These are phyloP conservation scores for Macquaria australasica DNA, from an alignment of 2,113 vertebrate species.

Conservation along the genomic window DNA sequence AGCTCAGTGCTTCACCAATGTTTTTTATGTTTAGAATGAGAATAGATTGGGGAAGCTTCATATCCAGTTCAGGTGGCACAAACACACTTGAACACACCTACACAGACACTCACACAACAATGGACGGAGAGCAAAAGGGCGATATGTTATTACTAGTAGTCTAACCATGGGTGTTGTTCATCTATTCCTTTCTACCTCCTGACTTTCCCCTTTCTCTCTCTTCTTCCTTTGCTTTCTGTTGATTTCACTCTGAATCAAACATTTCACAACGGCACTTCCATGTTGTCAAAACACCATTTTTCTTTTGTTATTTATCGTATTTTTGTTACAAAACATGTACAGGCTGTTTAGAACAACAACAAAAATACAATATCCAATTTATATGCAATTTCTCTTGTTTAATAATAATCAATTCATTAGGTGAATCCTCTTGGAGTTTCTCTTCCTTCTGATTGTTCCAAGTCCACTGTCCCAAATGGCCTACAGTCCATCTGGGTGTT, in stretches of 20 bases:
- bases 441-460: slow-evolving; percentile 79
- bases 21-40: slow-evolving; percentile 31
- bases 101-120: slow-evolving; percentile 46
- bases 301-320: slow-evolving; percentile 79
- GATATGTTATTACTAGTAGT: background rate
- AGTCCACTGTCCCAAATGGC: slow-evolving; percentile 69
- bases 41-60: slow-evolving; percentile 37
- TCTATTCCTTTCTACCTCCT: slow-evolving; percentile 13
- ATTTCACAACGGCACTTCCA: slow-evolving; percentile 71
- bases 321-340: slow-evolving; percentile 85
- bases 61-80: slow-evolving; percentile 42
- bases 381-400: slow-evolving; percentile 76
- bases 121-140: slow-evolving; percentile 20
- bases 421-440: slow-evolving; percentile 71
- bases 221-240: slow-evolving; percentile 11
- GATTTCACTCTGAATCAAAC: slow-evolving; percentile 62
- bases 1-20: slow-evolving; percentile 46
- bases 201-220: slow-evolving; percentile 9
- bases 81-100: slow-evolving; percentile 41
- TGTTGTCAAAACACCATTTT: slow-evolving; percentile 78
- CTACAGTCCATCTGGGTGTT: slow-evolving; percentile 62
- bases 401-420: slow-evolving; percentile 75
- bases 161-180: slow-evolving; percentile 4
- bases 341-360: slow-evolving; percentile 87
- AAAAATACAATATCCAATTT: slow-evolving; percentile 85